Base-by-base conservation (phyloP, 1,140 invertebrate species). In the Sipha flava region DNA sequence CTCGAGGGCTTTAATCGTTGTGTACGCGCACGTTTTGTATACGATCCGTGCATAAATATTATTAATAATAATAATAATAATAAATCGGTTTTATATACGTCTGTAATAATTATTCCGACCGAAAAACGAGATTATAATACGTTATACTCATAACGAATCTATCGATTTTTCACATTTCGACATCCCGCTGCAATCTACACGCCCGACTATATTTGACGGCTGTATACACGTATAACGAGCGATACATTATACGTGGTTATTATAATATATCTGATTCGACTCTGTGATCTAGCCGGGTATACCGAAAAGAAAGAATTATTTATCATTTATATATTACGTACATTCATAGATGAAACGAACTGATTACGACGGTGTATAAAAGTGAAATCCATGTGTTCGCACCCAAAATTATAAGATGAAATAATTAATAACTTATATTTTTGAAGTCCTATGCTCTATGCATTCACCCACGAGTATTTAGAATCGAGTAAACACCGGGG, bases 191-290 rank as follows among this genome's bases (percentile, higher is more conserved):
- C 23, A 47, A 45, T 70, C 23, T 29, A 23, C 37, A 40, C n/a
- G 34, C 21, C 3, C 31, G 10, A 4, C 40, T 64, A 64, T 64
- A 64, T 37, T 64, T 31, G 31, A 2, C 18, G 47, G n/a, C 31
- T 21, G 21, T 21, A 21, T 18, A 18, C 12, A 64, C 14, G 43
- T 12, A 21, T 66, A 66, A 64, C 12, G 29, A 62, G 59, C 18
- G 23, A 45, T 70, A 68, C 14, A 68, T 45, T 70, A 52, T 37
- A 52, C 26, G 47, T 73, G 45, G 45, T 73, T 73, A 73, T 73
- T 73, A 73, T 73, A 12, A 9, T 59, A 73, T 75, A 75, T 75
- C 45, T 23, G 70, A 70, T 70, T 70, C 29, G 37, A 68, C 37
- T 43, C 29, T 16, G 66, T 68, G 45, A 45, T 45, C 45, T 68